A percentile compares a stretch with the other conserved stretches of the same genome.
Evolutionary conservation across 2,113 vertebrate genomes (phyloP).

Genomic region (Xenopus tropicalis): UCB_Xtro_10.0 CM004450.2:113820501-113821000

Average conservation of each 20-base stretch:
- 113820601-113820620: neutral
- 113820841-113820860: no score
- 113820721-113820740: no score
- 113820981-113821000: no score
- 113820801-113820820: neutral
- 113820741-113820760: neutral
- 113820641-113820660: constrained; percentile 2
- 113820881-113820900: no score
- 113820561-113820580: constrained; percentile 2
- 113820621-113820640: constrained; percentile 3
- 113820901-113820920: no score
- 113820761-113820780: neutral
- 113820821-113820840: neutral
- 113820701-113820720: neutral
- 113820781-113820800: neutral
- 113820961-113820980: no score
- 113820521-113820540: no score
- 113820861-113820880: no score
- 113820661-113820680: constrained; percentile 2
- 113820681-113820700: constrained; percentile 7
- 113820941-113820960: no score
- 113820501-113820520: constrained; percentile 1
- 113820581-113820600: no score
- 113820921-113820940: no score
- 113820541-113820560: constrained; percentile 2